phyloP scores from a whole-genome alignment of 92 coral and sea anemone genomes.

The Zoanthus sociatus region DNA sequence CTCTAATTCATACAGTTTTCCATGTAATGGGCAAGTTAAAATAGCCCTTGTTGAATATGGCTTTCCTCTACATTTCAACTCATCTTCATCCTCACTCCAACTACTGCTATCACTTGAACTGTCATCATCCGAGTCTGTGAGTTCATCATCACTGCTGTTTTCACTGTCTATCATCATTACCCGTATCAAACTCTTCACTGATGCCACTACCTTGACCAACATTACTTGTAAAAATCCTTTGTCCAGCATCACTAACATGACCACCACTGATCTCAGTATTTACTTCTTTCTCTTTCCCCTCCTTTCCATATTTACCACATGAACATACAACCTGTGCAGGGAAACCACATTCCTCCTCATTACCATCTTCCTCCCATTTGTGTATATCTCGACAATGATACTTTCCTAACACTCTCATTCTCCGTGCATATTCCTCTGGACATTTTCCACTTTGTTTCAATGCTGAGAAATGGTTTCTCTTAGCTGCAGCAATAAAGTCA shows the following conservation, averaged over 20 bases:
- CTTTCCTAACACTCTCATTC: slow-evolving; percentile 31
- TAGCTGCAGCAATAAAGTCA: slow-evolving; percentile 12
- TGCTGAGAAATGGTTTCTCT: slow-evolving; percentile 14
- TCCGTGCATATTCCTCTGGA: slow-evolving; percentile 51
- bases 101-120: slow-evolving; percentile 1
- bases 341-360: slow-evolving; percentile 45
- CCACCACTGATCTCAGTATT: slow-evolving; percentile 1
- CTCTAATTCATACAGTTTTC: slow-evolving; percentile 53
- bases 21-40: slow-evolving; percentile 55
- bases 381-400: slow-evolving; percentile 59
- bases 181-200: background rate
- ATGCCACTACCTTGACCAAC: background rate
- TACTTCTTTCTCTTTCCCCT: background rate
- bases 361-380: slow-evolving; percentile 51
- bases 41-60: background rate
- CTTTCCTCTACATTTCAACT: slow-evolving; percentile 22
- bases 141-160: background rate
- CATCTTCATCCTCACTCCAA: slow-evolving; percentile 44
- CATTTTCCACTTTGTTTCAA: slow-evolving; percentile 23
- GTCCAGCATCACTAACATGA: slow-evolving; percentile 17
- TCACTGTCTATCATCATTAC: slow-evolving; percentile 34
- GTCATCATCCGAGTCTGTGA: background rate
- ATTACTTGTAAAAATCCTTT: background rate
- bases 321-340: slow-evolving; percentile 14
- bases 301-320: slow-evolving; percentile 38